Conservation (phyloP, 2,113 vertebrate genomes). For the Mobula hypostoma region DNA sequence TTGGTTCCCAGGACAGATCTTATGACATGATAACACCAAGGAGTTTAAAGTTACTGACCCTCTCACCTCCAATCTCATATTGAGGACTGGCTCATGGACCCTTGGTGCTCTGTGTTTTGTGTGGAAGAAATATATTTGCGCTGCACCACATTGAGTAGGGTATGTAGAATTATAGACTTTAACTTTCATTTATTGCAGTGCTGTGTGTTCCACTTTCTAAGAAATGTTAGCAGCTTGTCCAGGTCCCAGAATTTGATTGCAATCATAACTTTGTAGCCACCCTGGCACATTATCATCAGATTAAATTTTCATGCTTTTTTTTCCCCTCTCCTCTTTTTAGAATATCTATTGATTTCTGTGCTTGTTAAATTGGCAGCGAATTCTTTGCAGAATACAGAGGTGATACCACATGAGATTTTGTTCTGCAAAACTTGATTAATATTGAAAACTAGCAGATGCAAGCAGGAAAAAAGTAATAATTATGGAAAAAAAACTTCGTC, state of each 20-base stretch:
- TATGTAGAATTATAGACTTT: too few species aligned
- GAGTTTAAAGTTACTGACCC: too few species aligned
- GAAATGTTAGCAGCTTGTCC: background rate
- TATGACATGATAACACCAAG: too few species aligned
- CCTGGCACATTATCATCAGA: conserved; percentile 19
- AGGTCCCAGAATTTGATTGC: background rate
- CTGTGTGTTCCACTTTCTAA: background rate
- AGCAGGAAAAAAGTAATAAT: conserved; percentile 14
- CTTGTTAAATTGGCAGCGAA: conserved; percentile 2
- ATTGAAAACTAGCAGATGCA: background rate
- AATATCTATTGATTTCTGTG: conserved; percentile 13
- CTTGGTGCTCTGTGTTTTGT: too few species aligned
- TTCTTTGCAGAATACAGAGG: background rate
- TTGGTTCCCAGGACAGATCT: too few species aligned
- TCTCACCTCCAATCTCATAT: too few species aligned
- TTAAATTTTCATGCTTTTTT: conserved; percentile 7
- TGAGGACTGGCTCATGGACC: too few species aligned
- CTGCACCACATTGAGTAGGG: too few species aligned
- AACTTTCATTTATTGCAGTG: too few species aligned
- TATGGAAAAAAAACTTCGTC: background rate
- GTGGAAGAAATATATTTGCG: too few species aligned
- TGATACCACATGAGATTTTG: background rate
- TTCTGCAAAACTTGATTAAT: conserved; percentile 14
- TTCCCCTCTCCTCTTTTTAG: background rate
- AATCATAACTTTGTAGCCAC: conserved; percentile 14